A percentile compares a stretch with the other conserved stretches of the same genome.
Conservation (phyloP, 2,888 invertebrate species). For the Lamellibrachia columna region DNA sequence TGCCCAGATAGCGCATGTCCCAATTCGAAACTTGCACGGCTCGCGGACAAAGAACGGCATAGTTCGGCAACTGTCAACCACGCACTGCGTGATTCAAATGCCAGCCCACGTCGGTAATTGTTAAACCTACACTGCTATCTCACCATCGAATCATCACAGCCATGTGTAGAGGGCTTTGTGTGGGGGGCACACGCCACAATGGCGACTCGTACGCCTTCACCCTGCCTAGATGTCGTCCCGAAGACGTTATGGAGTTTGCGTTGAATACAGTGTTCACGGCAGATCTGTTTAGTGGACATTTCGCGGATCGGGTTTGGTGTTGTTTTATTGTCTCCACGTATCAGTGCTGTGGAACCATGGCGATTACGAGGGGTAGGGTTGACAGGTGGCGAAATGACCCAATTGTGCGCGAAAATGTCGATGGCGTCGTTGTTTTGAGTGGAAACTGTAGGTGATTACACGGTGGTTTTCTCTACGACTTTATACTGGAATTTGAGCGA, state of each 20-base stretch:
- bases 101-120: constrained; percentile 3
- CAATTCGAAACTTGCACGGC: background rate
- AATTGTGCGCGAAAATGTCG: background rate
- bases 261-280: background rate
- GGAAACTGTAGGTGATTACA: background rate
- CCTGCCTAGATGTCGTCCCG: background rate
- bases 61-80: background rate
- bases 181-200: background rate
- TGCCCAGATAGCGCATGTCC: constrained; percentile 3
- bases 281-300: background rate
- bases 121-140: constrained; percentile 10
- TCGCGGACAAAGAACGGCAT: background rate
- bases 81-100: constrained; percentile 11
- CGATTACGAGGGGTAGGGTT: background rate
- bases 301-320: background rate
- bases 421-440: background rate
- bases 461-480: background rate
- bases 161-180: background rate
- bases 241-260: background rate
- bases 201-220: background rate
- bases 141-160: background rate
- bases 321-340: background rate
- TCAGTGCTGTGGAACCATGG: background rate
- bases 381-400: background rate
- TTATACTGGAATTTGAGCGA: background rate